A percentile compares a stretch with the other conserved stretches of the same genome.
Evolutionary conservation across 2,797 vertebrate genomes (phyloP).

Genomic region (Mallotus villosus): DNA sequence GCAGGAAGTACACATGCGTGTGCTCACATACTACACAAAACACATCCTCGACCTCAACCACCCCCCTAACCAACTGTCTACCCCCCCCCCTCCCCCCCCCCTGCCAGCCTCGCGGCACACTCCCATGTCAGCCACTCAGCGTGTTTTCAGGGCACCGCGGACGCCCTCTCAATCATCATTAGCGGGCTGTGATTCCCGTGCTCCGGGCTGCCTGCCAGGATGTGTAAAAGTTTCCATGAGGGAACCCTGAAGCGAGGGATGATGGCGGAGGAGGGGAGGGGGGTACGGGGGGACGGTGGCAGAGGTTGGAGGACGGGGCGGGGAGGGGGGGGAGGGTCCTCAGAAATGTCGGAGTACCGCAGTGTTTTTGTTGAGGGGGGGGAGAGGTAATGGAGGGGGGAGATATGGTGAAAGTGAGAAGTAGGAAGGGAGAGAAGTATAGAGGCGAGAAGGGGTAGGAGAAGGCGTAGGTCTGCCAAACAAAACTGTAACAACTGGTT

Average conservation of each 20-base stretch:
- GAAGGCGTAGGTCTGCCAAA: conserved; percentile 48
- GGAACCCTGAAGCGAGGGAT: conserved; percentile 81
- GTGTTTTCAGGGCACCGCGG: conserved; percentile 80
- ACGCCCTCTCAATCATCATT: conserved; percentile 87
- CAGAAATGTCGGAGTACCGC: conserved; percentile 65
- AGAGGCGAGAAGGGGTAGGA: conserved; percentile 6
- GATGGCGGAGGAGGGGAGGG: conserved; percentile 42
- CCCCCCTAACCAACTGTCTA: conserved; percentile 31
- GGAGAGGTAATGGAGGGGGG: conserved; percentile 50
- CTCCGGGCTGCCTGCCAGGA: conserved; percentile 81
- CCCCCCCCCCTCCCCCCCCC: conserved; percentile 51
- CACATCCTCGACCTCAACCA: conserved; percentile 41
- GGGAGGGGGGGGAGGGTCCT: conserved; percentile 60
- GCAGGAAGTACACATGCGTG: background rate
- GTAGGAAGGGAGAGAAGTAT: too few species aligned
- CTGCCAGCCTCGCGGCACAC: conserved; percentile 66
- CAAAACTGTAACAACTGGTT: conserved; percentile 8
- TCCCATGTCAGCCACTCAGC: conserved; percentile 80
- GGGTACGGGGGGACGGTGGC: conserved; percentile 31
- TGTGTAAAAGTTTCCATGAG: conserved; percentile 94
- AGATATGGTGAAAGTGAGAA: conserved; percentile 24
- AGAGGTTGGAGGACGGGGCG: conserved; percentile 62
- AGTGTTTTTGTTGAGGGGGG: conserved; percentile 57
- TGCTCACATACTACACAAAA: conserved; percentile 22
- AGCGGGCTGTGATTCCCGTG: conserved; percentile 81